Percentiles rank a stretch among this genome's conserved stretches.
These are phyloP conservation scores for Mimumesa dahlbomi DNA, from an alignment of 2,888 invertebrate genomes.

Conservation along the genomic window DNA sequence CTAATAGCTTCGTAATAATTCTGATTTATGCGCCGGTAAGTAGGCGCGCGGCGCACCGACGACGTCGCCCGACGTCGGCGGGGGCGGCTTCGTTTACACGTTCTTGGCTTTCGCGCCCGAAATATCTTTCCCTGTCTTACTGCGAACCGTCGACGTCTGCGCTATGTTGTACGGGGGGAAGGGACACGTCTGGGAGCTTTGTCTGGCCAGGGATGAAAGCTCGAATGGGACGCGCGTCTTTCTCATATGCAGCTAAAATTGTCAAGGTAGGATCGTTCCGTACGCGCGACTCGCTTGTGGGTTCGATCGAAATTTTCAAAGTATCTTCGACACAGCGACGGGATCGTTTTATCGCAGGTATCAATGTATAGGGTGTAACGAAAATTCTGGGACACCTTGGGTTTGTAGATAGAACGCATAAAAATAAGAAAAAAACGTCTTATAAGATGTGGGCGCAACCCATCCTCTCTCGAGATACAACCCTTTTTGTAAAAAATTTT, in stretches of 20 bases:
- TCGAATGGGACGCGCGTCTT: constrained; percentile 40
- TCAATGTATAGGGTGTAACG: too few species aligned
- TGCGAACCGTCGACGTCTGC: constrained; percentile 58
- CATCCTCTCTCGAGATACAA: too few species aligned
- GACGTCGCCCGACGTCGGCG: constrained; percentile 49
- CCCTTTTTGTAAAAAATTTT: too few species aligned
- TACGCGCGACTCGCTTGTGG: not conserved
- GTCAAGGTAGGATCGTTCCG: constrained; percentile 28
- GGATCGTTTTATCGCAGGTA: too few species aligned
- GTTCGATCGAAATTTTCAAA: not conserved
- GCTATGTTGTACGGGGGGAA: constrained; percentile 45
- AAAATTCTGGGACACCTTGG: too few species aligned
- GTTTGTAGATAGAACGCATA: too few species aligned
- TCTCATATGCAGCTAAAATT: constrained; percentile 44
- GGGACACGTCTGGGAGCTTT: constrained; percentile 54
- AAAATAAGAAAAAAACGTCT: too few species aligned
- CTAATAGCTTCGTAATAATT: constrained; percentile 78
- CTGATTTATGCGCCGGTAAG: constrained; percentile 76
- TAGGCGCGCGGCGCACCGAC: constrained; percentile 65
- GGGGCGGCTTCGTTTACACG: constrained; percentile 67
- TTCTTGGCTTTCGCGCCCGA: constrained; percentile 65
- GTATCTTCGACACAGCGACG: not conserved
- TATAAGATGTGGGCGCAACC: too few species aligned
- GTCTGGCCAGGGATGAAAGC: constrained; percentile 56
- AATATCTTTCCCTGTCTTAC: constrained; percentile 60